These are phyloP conservation scores for Nasonia oneida DNA, from an alignment of 2,888 invertebrate species.

Conservation along the genomic window DNA sequence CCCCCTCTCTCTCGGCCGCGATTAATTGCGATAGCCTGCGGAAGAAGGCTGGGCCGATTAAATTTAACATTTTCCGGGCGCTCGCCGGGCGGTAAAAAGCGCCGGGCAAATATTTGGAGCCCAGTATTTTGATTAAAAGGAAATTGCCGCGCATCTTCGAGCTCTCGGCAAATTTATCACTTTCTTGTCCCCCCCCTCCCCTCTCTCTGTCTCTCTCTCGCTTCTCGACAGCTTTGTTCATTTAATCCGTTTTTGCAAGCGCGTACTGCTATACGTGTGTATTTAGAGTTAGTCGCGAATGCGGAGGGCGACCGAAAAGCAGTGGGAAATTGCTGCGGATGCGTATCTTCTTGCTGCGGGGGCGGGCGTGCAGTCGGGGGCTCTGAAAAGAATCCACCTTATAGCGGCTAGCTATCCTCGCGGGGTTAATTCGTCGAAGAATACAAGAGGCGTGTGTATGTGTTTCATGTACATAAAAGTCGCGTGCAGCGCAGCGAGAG, in stretches of 20 bases:
- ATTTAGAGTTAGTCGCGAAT: neutral
- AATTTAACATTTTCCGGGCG: conserved; percentile 53
- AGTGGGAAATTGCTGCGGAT: neutral
- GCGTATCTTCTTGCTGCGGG: neutral
- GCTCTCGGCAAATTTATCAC: neutral
- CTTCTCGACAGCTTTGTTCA: neutral
- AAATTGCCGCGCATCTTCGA: neutral
- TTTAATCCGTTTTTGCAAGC: neutral
- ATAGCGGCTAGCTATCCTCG: no score
- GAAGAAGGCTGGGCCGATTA: conserved; percentile 62
- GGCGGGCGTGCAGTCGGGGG: neutral
- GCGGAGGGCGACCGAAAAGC: neutral
- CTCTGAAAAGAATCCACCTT: neutral
- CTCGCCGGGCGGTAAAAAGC: conserved; percentile 43
- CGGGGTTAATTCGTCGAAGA: neutral
- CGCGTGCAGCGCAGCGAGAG: neutral
- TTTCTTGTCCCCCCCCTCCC: neutral
- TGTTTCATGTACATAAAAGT: neutral
- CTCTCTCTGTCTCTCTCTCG: no score
- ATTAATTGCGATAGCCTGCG: conserved; percentile 59
- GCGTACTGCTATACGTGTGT: neutral
- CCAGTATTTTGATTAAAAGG: conserved; percentile 34
- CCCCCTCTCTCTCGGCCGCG: conserved; percentile 54
- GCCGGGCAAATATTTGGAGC: conserved; percentile 31
- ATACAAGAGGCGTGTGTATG: neutral